These are phyloP conservation scores for Hypomecis atomaria DNA, from an alignment of 2,888 invertebrate genomes.

Conservation along the genomic window DNA sequence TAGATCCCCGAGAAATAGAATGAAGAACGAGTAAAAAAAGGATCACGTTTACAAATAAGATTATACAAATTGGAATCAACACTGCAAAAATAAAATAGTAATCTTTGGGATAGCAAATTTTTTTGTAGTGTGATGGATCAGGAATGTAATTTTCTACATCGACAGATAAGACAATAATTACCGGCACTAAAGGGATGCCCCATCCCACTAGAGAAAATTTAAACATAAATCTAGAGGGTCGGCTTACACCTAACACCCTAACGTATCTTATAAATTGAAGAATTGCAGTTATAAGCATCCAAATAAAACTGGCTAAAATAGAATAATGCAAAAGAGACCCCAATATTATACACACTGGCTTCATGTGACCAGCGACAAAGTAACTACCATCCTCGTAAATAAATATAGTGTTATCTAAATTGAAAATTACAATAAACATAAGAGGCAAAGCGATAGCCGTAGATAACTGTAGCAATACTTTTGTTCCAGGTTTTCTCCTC, in stretches of 20 bases:
- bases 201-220: slow-evolving; percentile 87
- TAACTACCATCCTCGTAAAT: slow-evolving; percentile 51
- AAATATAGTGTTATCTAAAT: slow-evolving; percentile 64
- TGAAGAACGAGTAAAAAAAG: slow-evolving; percentile 83
- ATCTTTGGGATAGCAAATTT: slow-evolving; percentile 84
- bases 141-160: slow-evolving; percentile 78
- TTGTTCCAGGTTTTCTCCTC: slow-evolving; percentile 86
- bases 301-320: slow-evolving; percentile 87
- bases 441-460: slow-evolving; percentile 86
- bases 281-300: slow-evolving; percentile 89
- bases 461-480: slow-evolving; percentile 87
- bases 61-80: slow-evolving; percentile 80
- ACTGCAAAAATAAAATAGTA: slow-evolving; percentile 77
- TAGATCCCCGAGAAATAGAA: slow-evolving; percentile 79
- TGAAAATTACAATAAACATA: slow-evolving; percentile 71
- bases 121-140: slow-evolving; percentile 46
- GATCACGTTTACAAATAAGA: slow-evolving; percentile 79
- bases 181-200: slow-evolving; percentile 85
- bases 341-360: slow-evolving; percentile 80
- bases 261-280: slow-evolving; percentile 89
- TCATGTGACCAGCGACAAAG: slow-evolving; percentile 53
- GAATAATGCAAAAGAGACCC: slow-evolving; percentile 88
- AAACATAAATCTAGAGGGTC: slow-evolving; percentile 85
- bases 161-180: slow-evolving; percentile 72
- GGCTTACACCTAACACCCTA: slow-evolving; percentile 84